Base-by-base conservation (phyloP, 2,113 vertebrate species). In the Myiagra hebetior region DNA sequence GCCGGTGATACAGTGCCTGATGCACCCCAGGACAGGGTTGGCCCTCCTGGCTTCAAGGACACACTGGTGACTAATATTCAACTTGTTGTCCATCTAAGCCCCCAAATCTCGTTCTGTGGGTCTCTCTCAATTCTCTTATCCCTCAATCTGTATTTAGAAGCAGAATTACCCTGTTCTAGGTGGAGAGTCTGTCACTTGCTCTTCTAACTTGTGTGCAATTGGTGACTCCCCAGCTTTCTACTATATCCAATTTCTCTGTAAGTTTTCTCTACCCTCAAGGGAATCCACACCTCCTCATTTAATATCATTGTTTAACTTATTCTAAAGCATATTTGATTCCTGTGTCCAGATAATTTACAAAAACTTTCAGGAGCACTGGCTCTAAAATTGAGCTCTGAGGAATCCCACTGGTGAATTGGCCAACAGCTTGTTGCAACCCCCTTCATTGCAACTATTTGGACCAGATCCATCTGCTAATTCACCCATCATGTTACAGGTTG, bases 21-120 rank as follows among this genome's bases (percentile, higher is more conserved):
- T 21, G 13, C 10, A 2, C 19, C 5, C 5, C 14, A 52, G 22
- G 26, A 30, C 6, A 42, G 0, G 0, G 2, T 2, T 62, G 11
- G 11, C 8, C 5, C 3, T 55, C 81, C 77, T 23, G 24, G 9
- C 18, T 65, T 14, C 39, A 49, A 75, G n/a, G 4, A 7, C 26
- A 55, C 5, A 18, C 9, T 55, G 18, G 6, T 55, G 21, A 28
- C 2, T 35, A 8, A 20, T 27, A 49, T 41, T 57, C 15, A 47
- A 27, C 15, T 46, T 68, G 3, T 15, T 21, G 11, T 39, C 13
- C 20, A 31, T 10, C 16, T n/a, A 62, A 19, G 31, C 9, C 5
- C 10, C 4, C 10, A 52, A 2, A 44, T 49, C 1, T 31, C 16
- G n/a, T 68, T 82, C 24, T 3, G 0, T 6, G 8, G 5, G 7